Conservation (phyloP, 1,140 invertebrate species). For the Vanessa atalanta region DNA sequence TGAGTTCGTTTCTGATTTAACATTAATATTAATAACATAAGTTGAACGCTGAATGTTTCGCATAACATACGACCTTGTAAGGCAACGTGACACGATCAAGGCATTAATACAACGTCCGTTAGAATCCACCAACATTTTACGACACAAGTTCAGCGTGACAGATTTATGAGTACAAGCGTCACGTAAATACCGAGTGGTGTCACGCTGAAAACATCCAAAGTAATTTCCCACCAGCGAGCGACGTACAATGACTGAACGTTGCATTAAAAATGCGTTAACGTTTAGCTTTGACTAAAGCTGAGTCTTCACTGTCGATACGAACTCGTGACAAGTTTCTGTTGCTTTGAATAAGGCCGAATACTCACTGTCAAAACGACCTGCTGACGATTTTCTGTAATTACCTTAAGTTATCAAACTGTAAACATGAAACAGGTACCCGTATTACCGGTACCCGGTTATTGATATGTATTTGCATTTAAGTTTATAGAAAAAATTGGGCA, state of each 20-base stretch:
- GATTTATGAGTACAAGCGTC: conserved; percentile 20
- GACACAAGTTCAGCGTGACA: conserved; percentile 7
- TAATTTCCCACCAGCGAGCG: conserved; percentile 11
- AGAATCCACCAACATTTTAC: conserved; percentile 4
- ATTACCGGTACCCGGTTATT: too few species aligned
- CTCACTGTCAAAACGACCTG: too few species aligned
- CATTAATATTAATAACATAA: neutral
- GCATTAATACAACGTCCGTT: conserved; percentile 5
- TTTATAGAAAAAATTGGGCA: too few species aligned
- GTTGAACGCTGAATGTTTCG: too few species aligned
- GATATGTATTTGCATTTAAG: too few species aligned
- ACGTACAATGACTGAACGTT: conserved; percentile 7
- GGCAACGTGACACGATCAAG: neutral
- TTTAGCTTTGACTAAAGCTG: conserved; percentile 21
- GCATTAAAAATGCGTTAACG: conserved; percentile 29
- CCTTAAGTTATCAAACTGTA: too few species aligned
- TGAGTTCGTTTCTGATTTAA: neutral
- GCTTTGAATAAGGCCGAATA: conserved; percentile 2
- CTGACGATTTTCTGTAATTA: too few species aligned
- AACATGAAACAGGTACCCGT: too few species aligned
- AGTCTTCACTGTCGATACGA: too few species aligned
- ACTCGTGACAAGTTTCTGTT: too few species aligned
- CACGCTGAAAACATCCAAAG: conserved; percentile 6
- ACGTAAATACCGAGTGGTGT: neutral
- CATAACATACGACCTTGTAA: too few species aligned